Conservation (phyloP, 2,797 vertebrate species). For the Falco novaeseelandiae region DNA sequence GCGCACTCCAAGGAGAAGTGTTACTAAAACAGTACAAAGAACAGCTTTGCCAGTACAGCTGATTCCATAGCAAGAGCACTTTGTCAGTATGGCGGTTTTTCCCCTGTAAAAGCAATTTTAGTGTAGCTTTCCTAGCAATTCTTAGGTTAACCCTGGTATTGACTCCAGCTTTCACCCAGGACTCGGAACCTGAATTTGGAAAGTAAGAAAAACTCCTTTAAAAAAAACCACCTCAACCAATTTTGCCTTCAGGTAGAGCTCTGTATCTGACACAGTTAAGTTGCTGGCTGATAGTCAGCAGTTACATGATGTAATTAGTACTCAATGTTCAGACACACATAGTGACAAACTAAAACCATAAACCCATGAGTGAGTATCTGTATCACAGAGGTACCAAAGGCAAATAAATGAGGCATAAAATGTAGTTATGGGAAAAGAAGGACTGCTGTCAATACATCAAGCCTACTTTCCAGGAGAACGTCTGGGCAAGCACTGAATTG, state of each 20-base stretch:
- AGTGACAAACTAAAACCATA: not conserved
- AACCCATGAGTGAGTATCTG: not conserved
- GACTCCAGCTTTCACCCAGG: not conserved
- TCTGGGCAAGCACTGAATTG: not conserved
- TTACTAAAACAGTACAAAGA: slow-evolving; percentile 4
- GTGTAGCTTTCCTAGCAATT: not conserved
- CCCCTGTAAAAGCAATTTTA: not conserved
- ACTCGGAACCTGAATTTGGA: not conserved
- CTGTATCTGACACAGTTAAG: accelerated
- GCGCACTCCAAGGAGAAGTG: not conserved
- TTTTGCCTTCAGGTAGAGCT: not conserved
- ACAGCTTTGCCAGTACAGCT: slow-evolving; percentile 35
- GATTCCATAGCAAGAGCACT: not conserved
- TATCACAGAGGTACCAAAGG: not conserved
- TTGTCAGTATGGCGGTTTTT: not conserved
- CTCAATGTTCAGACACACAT: not conserved
- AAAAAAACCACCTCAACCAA: not conserved
- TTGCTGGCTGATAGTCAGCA: not conserved
- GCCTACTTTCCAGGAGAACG: not conserved
- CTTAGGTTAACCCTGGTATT: not conserved
- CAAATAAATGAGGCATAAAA: not conserved
- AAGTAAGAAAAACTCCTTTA: not conserved
- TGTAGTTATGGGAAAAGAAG: not conserved
- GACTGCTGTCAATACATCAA: not conserved
- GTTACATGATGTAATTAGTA: not conserved